Base-by-base conservation (phyloP, 2,113 vertebrate species). In the Carlito syrichta region DNA sequence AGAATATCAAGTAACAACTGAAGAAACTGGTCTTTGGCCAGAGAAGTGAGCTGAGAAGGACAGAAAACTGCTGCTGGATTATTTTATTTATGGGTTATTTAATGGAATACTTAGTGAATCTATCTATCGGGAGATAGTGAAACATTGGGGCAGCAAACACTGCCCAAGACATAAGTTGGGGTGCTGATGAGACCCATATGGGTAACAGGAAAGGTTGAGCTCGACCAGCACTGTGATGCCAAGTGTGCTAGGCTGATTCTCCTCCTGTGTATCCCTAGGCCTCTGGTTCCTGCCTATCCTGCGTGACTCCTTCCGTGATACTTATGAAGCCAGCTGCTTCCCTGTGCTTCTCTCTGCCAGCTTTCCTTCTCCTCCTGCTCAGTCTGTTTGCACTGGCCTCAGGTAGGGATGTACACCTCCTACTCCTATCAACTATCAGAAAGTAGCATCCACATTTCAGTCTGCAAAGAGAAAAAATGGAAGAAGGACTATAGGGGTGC, bases 321-420 rank as follows among this genome's bases (percentile, higher is more conserved):
- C 90, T 13, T 3, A 97, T 96, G 97, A 76, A 86, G 81, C n/a
- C 19, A 0, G 52, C 50, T 9, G 38, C 68, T 8, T 69, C 52
- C 32, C 38, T 14, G 60, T 54, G 3, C 38, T 12, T 35, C 60
- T 35, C 23, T 13, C 17, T 5, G 54, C 27, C 22, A 0, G 17
- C 14, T 35, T 63, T 20, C 32, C 35, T 91, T 48, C 66, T 97
- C 58, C 63, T 25, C 2, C 2, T 92, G 16, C 48, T 97, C 78
- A 63, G 74, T 45, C 30, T 78, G 23, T 9, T 63, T 8, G 76
- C 66, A 2, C 63, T 20, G 74, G 74, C 62, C 56, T 87, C 97
- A 96, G 97, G 97, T 98, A 97, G 32, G 60, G 9, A 14, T 30
- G 45, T 30, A 32, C 17, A n/a, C 69, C 23, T 2, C 32, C 5